Evolutionary conservation across 2,113 vertebrate species (phyloP).

Genomic region (Desmodus rotundus): DNA sequence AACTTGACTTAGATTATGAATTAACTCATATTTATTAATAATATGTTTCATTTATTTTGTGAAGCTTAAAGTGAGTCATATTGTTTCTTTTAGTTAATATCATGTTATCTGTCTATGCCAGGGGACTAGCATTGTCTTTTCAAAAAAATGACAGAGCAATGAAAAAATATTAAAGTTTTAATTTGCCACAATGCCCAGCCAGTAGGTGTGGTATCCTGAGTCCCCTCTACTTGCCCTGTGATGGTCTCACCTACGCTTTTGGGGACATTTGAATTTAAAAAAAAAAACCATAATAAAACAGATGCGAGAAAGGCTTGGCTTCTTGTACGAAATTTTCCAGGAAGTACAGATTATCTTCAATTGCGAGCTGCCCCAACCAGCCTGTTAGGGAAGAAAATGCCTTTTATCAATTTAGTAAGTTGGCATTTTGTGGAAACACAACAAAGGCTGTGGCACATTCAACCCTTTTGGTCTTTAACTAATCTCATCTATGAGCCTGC

Average conservation of each 20-base stretch:
- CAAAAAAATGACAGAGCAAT: conserved; percentile 1
- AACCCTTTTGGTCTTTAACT: not conserved
- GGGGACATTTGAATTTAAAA: not conserved
- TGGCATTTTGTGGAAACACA: not conserved
- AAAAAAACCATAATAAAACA: not conserved
- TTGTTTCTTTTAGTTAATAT: conserved; percentile 38
- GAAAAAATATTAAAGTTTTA: not conserved
- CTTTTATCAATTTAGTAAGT: not conserved
- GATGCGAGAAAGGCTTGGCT: not conserved
- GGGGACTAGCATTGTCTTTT: not conserved
- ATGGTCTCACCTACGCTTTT: not conserved
- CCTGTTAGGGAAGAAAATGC: not conserved
- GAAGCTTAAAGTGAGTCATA: not conserved
- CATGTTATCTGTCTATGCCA: not conserved
- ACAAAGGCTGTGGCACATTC: not conserved
- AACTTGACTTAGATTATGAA: conserved; percentile 39
- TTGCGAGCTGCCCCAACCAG: not conserved
- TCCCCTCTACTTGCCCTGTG: not conserved
- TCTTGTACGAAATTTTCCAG: not conserved
- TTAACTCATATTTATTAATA: conserved; percentile 48
- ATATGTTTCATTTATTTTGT: not conserved
- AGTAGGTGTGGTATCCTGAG: not conserved
- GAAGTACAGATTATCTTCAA: not conserved
- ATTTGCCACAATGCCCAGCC: not conserved
- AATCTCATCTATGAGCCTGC: not conserved